Conservation (phyloP, 2,797 vertebrate genomes). For the Nyctibius grandis region DNA sequence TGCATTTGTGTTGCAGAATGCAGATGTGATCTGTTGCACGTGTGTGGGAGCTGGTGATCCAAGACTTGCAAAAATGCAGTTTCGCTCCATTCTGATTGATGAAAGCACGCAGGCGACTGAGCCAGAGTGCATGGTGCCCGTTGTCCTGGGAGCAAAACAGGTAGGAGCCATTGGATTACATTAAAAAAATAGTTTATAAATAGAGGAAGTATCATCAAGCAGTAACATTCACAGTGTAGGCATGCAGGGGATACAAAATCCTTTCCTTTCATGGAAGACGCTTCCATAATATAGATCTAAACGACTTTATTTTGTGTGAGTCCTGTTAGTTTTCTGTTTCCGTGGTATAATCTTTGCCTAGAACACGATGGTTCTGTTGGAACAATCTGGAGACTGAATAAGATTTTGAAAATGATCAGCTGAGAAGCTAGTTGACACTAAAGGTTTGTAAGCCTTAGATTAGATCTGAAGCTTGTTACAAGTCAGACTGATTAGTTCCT, state of each 20-base stretch:
- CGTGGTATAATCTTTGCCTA: not conserved
- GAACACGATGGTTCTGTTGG: not conserved
- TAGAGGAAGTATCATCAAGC: not conserved
- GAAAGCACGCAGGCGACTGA: conserved; percentile 98
- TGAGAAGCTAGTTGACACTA: not conserved
- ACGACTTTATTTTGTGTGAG: not conserved
- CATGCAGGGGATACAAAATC: fast-evolving
- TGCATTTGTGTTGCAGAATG: conserved; percentile 78
- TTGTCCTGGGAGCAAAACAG: conserved; percentile 97
- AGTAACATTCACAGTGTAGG: fast-evolving
- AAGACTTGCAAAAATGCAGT: conserved; percentile 97
- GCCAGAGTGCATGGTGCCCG: conserved; percentile 97
- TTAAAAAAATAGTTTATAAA: fast-evolving
- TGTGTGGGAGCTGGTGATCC: conserved; percentile 97
- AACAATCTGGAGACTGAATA: not conserved
- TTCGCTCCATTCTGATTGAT: conserved; percentile 96
- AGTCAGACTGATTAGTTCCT: not conserved
- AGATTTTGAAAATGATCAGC: not conserved
- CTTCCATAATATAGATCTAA: fast-evolving
- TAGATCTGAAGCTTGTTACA: not conserved
- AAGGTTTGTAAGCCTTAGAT: not conserved
- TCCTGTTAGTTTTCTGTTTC: not conserved
- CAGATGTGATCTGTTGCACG: conserved; percentile 96
- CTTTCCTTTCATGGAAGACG: not conserved
- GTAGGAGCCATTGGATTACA: conserved; percentile 38